These are phyloP conservation scores for Drosophila melanocephala DNA, from an alignment of 2,888 invertebrate species.

Conservation along the genomic window DNA sequence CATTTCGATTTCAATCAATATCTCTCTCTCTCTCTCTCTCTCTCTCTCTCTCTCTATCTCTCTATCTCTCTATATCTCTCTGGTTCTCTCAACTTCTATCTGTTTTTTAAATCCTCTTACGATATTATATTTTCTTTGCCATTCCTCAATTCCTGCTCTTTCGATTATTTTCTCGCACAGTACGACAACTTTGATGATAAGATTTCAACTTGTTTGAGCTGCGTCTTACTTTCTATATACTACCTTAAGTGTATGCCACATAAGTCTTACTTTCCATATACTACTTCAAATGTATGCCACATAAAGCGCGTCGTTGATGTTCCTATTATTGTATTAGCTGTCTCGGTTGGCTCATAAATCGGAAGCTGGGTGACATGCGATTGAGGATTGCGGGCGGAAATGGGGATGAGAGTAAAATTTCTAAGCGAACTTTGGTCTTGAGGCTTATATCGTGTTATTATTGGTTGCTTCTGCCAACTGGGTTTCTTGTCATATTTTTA, in stretches of 20 bases:
- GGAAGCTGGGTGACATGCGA: conserved; percentile 5
- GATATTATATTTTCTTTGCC: background rate
- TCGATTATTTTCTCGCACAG: background rate
- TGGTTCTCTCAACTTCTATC: background rate
- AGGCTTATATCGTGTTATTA: background rate
- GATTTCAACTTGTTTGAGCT: conserved; percentile 22
- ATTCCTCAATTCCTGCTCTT: background rate
- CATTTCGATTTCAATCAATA: background rate
- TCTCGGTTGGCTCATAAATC: conserved; percentile 14
- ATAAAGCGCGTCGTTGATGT: conserved; percentile 10
- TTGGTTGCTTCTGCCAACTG: conserved; percentile 38
- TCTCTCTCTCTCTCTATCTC: background rate
- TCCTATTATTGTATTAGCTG: conserved; percentile 38
- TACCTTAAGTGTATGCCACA: conserved; percentile 2
- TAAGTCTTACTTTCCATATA: background rate
- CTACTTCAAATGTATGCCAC: background rate
- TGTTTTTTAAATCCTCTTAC: background rate
- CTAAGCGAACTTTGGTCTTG: background rate
- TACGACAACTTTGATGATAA: background rate
- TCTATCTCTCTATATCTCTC: background rate
- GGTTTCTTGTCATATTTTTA: conserved; percentile 34
- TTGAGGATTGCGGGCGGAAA: background rate
- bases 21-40: background rate
- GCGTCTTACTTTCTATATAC: background rate
- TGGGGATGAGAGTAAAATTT: background rate